Percentiles rank a stretch among this genome's conserved stretches.
Conservation (phyloP, 1,140 invertebrate genomes). For the Heliconius eleuchia region DNA sequence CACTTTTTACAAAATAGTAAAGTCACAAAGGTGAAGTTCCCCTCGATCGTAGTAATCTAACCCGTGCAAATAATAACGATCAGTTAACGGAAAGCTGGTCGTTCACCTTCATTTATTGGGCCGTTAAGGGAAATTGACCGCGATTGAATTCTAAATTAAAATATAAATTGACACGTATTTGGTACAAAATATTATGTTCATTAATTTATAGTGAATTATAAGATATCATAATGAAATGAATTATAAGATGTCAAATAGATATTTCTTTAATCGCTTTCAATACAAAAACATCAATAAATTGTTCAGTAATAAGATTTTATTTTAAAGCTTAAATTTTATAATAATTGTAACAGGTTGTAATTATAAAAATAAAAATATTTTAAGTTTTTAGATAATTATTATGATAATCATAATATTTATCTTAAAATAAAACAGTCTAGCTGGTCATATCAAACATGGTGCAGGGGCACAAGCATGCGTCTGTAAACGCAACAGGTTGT, state of each 20-base stretch:
- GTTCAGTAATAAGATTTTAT: neutral
- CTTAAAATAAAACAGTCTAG: no score
- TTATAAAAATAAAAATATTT: no score
- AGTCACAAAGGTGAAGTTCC: conserved; percentile 17
- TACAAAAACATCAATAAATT: neutral
- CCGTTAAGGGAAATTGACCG: conserved; percentile 21
- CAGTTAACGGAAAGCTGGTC: conserved; percentile 25
- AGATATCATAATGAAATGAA: no score
- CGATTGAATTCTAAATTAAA: conserved; percentile 25
- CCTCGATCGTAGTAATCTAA: conserved; percentile 22
- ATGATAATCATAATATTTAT: no score
- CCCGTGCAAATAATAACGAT: conserved; percentile 22
- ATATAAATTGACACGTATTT: neutral
- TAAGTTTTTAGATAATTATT: no score
- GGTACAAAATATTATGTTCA: neutral
- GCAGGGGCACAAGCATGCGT: no score
- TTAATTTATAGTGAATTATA: neutral
- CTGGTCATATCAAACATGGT: no score
- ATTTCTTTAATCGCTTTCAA: neutral
- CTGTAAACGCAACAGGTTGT: no score
- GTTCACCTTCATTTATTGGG: conserved; percentile 31
- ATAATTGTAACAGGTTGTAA: no score
- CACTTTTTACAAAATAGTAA: neutral
- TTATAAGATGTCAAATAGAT: neutral
- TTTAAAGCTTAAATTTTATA: no score